These are phyloP conservation scores for Agonopterix arenella DNA, from an alignment of 2,888 invertebrate genomes.

Conservation along the genomic window DNA sequence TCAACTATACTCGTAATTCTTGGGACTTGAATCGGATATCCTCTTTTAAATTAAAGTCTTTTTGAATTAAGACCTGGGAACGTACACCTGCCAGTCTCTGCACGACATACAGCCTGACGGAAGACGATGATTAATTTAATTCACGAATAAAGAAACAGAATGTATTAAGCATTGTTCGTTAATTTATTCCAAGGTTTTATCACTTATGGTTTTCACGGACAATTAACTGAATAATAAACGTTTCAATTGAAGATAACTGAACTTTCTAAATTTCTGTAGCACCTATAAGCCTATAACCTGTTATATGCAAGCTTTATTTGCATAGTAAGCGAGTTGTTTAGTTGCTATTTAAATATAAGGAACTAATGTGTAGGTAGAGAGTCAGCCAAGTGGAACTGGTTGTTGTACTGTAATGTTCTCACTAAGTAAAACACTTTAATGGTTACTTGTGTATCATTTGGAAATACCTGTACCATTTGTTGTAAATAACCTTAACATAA, in stretches of 20 bases:
- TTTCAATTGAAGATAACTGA: slow-evolving; percentile 24
- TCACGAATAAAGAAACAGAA: slow-evolving; percentile 6
- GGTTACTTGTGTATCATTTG: slow-evolving; percentile 12
- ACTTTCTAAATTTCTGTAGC: slow-evolving; percentile 30
- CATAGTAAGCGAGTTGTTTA: slow-evolving; percentile 49
- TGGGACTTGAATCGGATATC: slow-evolving; percentile 30
- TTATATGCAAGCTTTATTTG: slow-evolving; percentile 41
- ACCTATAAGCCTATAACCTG: slow-evolving; percentile 25
- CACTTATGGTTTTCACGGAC: slow-evolving; percentile 13
- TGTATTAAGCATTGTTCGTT: slow-evolving; percentile 8
- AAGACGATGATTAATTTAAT: background rate
- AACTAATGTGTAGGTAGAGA: slow-evolving; percentile 43
- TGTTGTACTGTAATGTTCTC: slow-evolving; percentile 27
- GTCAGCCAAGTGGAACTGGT: slow-evolving; percentile 39
- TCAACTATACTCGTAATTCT: slow-evolving; percentile 32
- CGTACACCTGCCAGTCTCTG: slow-evolving; percentile 42
- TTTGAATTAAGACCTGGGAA: slow-evolving; percentile 50
- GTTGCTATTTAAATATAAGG: slow-evolving; percentile 46
- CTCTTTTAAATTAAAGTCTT: slow-evolving; percentile 38
- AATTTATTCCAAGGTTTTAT: slow-evolving; percentile 14
- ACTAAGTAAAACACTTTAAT: slow-evolving; percentile 24
- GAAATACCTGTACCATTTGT: slow-evolving; percentile 4
- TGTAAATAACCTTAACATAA: background rate
- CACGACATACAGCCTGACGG: background rate
- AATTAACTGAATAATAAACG: slow-evolving; percentile 10